These are phyloP conservation scores for Cantharis rustica DNA, from an alignment of 2,888 invertebrate genomes.

Conservation along the genomic window DNA sequence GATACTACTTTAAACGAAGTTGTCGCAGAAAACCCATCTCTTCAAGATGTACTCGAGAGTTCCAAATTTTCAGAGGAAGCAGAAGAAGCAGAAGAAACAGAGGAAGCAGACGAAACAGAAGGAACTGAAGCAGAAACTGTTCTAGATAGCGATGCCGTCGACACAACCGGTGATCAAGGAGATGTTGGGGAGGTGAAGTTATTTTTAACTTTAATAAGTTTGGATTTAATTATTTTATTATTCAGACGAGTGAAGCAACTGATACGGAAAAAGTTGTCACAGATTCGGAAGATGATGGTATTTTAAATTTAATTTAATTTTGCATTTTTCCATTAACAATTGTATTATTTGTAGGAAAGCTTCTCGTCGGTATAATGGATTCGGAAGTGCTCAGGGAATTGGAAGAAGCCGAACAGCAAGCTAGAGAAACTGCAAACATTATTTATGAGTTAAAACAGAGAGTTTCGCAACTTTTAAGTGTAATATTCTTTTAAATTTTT, in stretches of 20 bases:
- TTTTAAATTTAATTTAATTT: background rate
- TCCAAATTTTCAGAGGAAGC: background rate
- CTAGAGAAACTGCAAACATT: conserved; percentile 56
- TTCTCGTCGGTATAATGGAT: conserved; percentile 35
- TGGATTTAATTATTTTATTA: background rate
- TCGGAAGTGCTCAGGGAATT: conserved; percentile 54
- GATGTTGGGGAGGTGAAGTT: background rate
- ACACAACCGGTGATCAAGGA: background rate
- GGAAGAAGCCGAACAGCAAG: conserved; percentile 57
- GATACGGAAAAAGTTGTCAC: background rate
- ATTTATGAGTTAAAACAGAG: conserved; percentile 54
- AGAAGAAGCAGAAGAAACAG: background rate
- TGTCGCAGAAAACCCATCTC: conserved; percentile 43
- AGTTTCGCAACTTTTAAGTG: conserved; percentile 52
- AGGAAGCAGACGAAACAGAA: background rate
- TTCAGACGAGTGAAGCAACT: background rate
- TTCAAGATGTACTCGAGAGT: background rate
- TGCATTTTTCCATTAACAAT: background rate
- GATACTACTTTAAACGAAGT: conserved; percentile 45
- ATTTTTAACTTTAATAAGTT: background rate
- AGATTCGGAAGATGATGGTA: background rate
- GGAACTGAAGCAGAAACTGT: background rate
- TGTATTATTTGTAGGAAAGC: background rate
- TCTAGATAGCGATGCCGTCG: background rate
- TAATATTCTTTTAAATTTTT: conserved; percentile 34